Conservation (phyloP, 2,113 vertebrate genomes). For the Ceyx cyanopectus region DNA sequence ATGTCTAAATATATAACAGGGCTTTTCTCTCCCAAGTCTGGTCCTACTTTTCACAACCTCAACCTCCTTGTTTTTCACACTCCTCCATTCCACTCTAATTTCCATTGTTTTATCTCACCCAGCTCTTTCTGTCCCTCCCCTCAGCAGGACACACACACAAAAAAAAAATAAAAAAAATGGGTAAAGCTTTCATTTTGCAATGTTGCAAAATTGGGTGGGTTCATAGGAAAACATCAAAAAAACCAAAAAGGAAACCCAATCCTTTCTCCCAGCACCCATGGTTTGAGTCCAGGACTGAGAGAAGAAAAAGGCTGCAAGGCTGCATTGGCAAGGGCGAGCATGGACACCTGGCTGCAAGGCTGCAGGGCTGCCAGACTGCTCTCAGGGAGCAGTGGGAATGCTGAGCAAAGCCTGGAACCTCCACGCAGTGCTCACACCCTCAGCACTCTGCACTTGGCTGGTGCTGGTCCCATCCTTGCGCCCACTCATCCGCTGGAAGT, state of each 20-base stretch:
- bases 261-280: neutral
- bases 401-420: neutral
- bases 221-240: slow-evolving; percentile 33
- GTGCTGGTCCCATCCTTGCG: neutral
- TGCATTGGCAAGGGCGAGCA: neutral
- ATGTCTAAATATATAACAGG: neutral
- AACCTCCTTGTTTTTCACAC: slow-evolving; percentile 33
- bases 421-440: neutral
- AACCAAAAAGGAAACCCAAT: neutral
- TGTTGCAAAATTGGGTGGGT: slow-evolving; percentile 44
- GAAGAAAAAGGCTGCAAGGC: neutral
- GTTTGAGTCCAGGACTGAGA: neutral
- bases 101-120: slow-evolving; percentile 55
- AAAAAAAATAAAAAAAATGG: neutral
- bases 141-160: slow-evolving; percentile 30
- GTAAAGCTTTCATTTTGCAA: slow-evolving; percentile 38
- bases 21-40: neutral
- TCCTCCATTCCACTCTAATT: slow-evolving; percentile 25
- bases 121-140: slow-evolving; percentile 33
- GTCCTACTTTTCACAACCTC: slow-evolving; percentile 9
- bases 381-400: neutral
- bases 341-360: neutral
- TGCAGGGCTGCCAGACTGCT: neutral
- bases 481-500: neutral
- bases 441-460: neutral